These are phyloP conservation scores for Pseudanteris insignis DNA, from an alignment of 2,888 invertebrate genomes.

Conservation along the genomic window DNA sequence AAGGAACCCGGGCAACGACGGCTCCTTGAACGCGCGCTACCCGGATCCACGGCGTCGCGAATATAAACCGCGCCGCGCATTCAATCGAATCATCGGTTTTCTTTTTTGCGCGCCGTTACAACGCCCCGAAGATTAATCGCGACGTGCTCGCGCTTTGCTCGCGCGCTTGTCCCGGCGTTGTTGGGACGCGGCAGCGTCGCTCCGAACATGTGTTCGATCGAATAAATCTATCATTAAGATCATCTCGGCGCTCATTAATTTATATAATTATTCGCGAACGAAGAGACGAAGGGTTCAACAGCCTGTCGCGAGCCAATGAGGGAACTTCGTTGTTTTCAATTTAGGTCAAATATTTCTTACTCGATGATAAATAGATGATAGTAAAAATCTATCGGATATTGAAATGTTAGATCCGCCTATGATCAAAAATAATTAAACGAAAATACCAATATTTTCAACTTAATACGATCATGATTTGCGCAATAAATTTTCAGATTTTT, in stretches of 20 bases:
- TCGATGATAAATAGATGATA: too few relatives aligned
- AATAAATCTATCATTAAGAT: slow-evolving; percentile 37
- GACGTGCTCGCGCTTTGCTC: slow-evolving; percentile 17
- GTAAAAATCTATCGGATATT: too few relatives aligned
- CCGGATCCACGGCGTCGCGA: slow-evolving; percentile 29
- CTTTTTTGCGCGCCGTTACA: slow-evolving; percentile 40
- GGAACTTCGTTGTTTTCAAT: too few relatives aligned
- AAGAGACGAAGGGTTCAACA: neutral
- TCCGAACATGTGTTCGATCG: slow-evolving; percentile 36
- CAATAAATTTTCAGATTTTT: too few relatives aligned
- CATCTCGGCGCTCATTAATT: slow-evolving; percentile 33
- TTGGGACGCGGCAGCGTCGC: slow-evolving; percentile 18
- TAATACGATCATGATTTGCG: too few relatives aligned
- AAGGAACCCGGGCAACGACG: slow-evolving; percentile 7
- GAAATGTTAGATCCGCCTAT: too few relatives aligned
- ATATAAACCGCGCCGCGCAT: slow-evolving; percentile 34
- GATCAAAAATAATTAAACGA: too few relatives aligned
- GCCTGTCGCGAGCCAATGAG: too few relatives aligned
- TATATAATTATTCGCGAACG: slow-evolving; percentile 31
- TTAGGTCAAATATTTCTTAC: too few relatives aligned
- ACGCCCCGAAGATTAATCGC: slow-evolving; percentile 45
- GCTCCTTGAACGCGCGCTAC: slow-evolving; percentile 30
- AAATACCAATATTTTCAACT: too few relatives aligned
- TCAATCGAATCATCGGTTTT: slow-evolving; percentile 40
- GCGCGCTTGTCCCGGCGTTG: slow-evolving; percentile 19